These are phyloP conservation scores for Pseudococcus jackbeardsleyi DNA, from an alignment of 2,888 invertebrate genomes.

Conservation along the genomic window DNA sequence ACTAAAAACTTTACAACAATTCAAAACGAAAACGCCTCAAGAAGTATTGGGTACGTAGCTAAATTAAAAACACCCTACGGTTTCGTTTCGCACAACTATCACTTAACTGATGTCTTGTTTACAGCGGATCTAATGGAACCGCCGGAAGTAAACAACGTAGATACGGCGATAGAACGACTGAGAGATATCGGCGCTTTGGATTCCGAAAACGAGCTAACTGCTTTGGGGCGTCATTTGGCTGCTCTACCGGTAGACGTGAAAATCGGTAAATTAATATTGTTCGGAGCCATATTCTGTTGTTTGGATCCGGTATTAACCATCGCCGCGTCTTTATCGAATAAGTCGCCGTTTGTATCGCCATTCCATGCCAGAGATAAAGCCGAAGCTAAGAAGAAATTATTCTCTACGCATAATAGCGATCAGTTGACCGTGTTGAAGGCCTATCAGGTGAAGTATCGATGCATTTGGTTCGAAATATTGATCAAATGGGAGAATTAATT, in stretches of 20 bases:
- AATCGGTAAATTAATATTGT: slow-evolving; percentile 92
- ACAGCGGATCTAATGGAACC: slow-evolving; percentile 77
- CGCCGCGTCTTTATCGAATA: slow-evolving; percentile 85
- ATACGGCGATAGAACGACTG: slow-evolving; percentile 79
- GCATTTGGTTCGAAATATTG: not conserved
- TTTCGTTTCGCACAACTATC: slow-evolving; percentile 66
- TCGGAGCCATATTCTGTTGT: slow-evolving; percentile 92
- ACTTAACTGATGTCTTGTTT: not conserved
- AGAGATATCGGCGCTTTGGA: slow-evolving; percentile 87
- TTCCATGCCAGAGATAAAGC: slow-evolving; percentile 47
- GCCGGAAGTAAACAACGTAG: slow-evolving; percentile 78
- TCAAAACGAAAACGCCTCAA: slow-evolving; percentile 72
- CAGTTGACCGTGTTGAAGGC: slow-evolving; percentile 73
- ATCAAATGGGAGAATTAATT: not conserved
- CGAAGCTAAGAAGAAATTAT: slow-evolving; percentile 32
- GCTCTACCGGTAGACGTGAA: slow-evolving; percentile 91
- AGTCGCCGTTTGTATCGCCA: slow-evolving; percentile 71
- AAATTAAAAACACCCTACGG: not conserved
- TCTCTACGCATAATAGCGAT: slow-evolving; percentile 72
- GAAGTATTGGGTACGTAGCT: slow-evolving; percentile 72
- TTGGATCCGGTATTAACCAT: slow-evolving; percentile 93
- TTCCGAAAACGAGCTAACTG: slow-evolving; percentile 80
- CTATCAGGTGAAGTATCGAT: not conserved
- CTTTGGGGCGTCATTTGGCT: slow-evolving; percentile 88
- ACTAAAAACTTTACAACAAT: slow-evolving; percentile 78